Percentiles rank a stretch among this genome's conserved stretches.
Evolutionary conservation across 2,797 vertebrate species (phyloP).

Genomic region (Vireo griseus): DNA sequence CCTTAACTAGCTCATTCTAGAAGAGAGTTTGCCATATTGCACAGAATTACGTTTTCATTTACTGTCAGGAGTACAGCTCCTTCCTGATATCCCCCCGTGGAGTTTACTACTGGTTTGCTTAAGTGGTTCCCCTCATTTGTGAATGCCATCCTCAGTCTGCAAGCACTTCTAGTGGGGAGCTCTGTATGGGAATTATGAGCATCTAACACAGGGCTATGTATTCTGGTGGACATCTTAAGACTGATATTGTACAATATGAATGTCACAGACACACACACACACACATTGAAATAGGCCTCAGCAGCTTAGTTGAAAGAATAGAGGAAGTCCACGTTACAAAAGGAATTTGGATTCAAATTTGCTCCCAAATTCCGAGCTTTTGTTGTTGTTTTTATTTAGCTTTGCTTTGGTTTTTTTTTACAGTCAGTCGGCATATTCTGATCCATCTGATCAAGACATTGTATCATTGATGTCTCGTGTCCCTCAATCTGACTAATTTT

Average conservation of each 20-base stretch:
- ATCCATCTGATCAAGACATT: not conserved
- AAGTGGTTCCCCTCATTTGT: not conserved
- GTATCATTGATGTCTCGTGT: not conserved
- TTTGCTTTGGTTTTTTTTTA: not conserved
- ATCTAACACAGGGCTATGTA: not conserved
- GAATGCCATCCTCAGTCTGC: not conserved
- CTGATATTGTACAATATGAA: no score
- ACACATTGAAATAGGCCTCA: not conserved
- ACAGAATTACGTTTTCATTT: not conserved
- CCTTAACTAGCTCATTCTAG: not conserved
- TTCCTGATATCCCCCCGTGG: not conserved
- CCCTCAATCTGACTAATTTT: not conserved
- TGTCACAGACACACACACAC: no score
- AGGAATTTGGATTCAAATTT: not conserved
- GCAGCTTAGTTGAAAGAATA: not conserved
- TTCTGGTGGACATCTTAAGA: not conserved
- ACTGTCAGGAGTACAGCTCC: not conserved
- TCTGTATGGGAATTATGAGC: no score
- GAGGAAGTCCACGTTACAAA: not conserved
- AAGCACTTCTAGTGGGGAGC: not conserved
- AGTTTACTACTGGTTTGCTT: not conserved
- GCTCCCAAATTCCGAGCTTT: not conserved
- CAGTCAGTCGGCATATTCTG: not conserved
- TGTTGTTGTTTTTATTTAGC: not conserved
- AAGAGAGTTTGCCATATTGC: not conserved